Percentiles rank a stretch among this genome's conserved stretches.
Conservation (phyloP, 2,797 vertebrate species). For the Zalophus californianus region DNA sequence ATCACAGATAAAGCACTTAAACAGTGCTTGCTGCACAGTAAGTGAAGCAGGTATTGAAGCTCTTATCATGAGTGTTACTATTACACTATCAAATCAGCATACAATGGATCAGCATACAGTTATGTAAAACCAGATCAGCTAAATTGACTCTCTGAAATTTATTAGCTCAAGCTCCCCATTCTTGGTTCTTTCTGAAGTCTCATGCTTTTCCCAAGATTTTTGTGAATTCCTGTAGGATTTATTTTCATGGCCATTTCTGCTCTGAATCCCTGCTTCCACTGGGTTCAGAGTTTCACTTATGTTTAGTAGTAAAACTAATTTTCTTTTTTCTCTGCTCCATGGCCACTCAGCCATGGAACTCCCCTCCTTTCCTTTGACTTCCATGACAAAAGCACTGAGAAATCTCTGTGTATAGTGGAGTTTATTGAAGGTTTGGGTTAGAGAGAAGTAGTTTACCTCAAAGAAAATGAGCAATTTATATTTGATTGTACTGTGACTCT, state of each 20-base stretch:
- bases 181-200: neutral
- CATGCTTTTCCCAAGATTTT: neutral
- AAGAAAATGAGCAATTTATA: neutral
- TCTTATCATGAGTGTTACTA: neutral
- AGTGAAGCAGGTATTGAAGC: neutral
- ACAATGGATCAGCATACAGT: neutral
- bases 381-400: neutral
- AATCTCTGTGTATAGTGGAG: neutral
- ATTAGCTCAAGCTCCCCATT: neutral
- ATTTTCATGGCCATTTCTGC: neutral
- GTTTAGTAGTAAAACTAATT: neutral
- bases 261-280: neutral
- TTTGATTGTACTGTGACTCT: neutral
- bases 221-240: neutral
- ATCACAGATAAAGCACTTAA: neutral
- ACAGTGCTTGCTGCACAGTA: neutral
- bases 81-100: neutral
- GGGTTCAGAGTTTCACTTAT: neutral
- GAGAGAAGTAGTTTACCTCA: neutral
- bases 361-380: neutral
- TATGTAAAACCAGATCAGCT: neutral
- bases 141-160: neutral
- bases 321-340: neutral
- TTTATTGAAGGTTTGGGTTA: neutral
- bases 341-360: neutral